Evolutionary conservation across 2,797 vertebrate species (phyloP), one percentile per base, ranked within the genome.

Genomic region (Lagodon rhomboides): DNA sequence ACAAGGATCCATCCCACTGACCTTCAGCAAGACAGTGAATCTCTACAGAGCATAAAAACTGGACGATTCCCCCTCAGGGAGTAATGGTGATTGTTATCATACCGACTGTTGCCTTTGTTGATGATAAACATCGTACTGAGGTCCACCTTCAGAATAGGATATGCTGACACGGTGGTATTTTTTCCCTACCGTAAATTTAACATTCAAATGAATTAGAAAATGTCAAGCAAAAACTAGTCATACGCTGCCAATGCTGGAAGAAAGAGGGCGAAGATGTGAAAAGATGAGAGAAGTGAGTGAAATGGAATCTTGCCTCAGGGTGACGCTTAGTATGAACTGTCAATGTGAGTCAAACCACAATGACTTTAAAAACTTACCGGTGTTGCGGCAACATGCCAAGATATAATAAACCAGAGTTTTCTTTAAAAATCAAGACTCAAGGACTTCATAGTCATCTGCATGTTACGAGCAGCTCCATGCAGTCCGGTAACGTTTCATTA

Each of bases 11-110:
- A 51, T 75, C 54, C 64, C 56, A n/a, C 77, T 84, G 85, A 89
- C 88, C 88, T 92, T 90, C 76, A 86, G 44, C 53, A 17, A 54
- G 30, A 83, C 67, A 71, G 59, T 47, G 55, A 56, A 68, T 85
- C 53, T 77, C 44, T 59, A 11, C 11, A 50, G 55, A 78, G 25
- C 60, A 63, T 63, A 59, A 77, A 54, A 82, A 80, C 68, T 9
- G 25, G 47, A 74, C 54, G 43, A 74, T 73, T 27, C 69, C 58
- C 70, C 60, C 63, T 53, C 20, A 83, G 82, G 73, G 67, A 73
- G 64, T 54, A 25, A 68, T 9, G 43, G 43, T 3, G 47, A 22
- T 64, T 82, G 41, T 79, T 66, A 68, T 85, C 47, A 66, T 69
- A 17, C 55, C 78, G 60, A 63, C 72, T 75, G 61, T 66, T 85